These are phyloP conservation scores for Hephaestus fuliginosus DNA, from an alignment of 2,797 vertebrate species.

Conservation along the genomic window DNA sequence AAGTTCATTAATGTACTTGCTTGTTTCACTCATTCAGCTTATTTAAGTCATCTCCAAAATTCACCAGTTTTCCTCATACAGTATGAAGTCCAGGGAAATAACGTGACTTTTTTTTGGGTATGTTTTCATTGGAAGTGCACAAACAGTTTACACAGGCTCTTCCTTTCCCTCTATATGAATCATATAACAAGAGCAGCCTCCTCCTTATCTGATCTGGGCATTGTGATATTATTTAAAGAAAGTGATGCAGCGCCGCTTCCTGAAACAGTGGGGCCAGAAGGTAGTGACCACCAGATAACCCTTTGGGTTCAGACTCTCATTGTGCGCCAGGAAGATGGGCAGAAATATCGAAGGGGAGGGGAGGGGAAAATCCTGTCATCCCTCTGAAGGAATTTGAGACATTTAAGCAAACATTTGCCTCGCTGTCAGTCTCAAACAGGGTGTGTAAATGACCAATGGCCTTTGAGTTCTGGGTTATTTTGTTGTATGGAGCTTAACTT, in stretches of 20 bases:
- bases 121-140: constrained; percentile 33
- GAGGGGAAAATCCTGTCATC: constrained; percentile 48
- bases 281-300: constrained; percentile 79
- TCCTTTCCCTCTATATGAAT: constrained; percentile 76
- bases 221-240: constrained; percentile 86
- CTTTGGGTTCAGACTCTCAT: constrained; percentile 58
- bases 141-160: constrained; percentile 78
- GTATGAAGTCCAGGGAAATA: constrained; percentile 38
- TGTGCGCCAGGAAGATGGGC: constrained; percentile 63
- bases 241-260: constrained; percentile 78
- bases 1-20: not conserved
- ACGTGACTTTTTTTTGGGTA: constrained; percentile 31
- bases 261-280: constrained; percentile 68
- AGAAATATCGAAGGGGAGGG: constrained; percentile 39
- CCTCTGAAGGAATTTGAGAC: constrained; percentile 40
- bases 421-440: not conserved
- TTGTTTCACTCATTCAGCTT: not conserved
- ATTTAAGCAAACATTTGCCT: constrained; percentile 15
- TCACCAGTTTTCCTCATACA: not conserved
- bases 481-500: not conserved
- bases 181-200: constrained; percentile 73
- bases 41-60: not conserved
- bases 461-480: not conserved
- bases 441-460: not conserved
- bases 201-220: constrained; percentile 82